phyloP scores from a whole-genome alignment of 2,888 invertebrate genomes.

The Thysanoteuthis rhombus region DNA sequence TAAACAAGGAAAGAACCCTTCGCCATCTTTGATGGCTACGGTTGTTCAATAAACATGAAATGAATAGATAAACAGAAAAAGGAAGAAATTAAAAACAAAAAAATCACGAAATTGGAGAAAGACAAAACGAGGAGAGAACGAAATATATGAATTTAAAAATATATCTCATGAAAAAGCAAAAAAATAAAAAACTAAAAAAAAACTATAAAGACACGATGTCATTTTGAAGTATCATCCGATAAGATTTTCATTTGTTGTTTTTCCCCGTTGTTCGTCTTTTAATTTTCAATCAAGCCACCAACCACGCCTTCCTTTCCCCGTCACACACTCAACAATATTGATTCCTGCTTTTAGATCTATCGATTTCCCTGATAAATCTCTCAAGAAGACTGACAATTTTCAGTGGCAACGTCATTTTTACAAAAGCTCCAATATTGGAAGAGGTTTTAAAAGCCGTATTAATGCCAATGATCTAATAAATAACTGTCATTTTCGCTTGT shows the following conservation, averaged over 20 bases:
- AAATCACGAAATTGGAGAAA: neutral
- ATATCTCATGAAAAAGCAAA: neutral
- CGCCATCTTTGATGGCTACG: too few species aligned
- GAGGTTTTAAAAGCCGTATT: neutral
- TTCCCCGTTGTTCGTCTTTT: neutral
- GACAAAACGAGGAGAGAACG: neutral
- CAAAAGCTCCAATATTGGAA: neutral
- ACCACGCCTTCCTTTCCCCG: neutral
- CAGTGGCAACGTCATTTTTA: neutral
- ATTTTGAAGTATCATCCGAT: neutral
- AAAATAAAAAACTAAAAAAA: neutral
- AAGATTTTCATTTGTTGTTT: neutral
- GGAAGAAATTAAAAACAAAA: neutral
- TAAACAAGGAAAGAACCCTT: neutral
- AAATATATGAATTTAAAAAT: neutral
- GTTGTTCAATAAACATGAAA: too few species aligned
- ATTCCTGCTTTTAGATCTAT: neutral
- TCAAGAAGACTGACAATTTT: neutral
- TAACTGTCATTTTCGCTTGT: neutral
- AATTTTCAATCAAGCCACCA: neutral
- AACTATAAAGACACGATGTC: neutral
- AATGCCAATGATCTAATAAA: slow-evolving; percentile 12
- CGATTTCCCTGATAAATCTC: neutral
- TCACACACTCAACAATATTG: neutral
- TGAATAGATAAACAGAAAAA: neutral